Evolutionary conservation across 2,888 invertebrate genomes (phyloP).

Genomic region (Cephus spinipes): DNA sequence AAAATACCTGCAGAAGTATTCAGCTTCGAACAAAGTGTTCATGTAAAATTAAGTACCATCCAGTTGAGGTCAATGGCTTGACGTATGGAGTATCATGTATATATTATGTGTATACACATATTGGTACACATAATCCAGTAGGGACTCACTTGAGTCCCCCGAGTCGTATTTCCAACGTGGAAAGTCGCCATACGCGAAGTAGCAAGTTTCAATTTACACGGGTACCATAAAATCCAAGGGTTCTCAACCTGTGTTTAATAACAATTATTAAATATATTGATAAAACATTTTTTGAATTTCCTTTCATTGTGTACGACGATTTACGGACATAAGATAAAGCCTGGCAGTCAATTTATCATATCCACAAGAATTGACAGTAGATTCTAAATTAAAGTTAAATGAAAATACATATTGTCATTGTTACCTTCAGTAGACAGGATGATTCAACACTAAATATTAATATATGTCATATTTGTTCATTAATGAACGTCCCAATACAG

Average conservation of each 20-base stretch:
- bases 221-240: not conserved
- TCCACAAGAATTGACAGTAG: not conserved
- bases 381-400: not conserved
- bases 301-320: not conserved
- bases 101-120: not conserved
- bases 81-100: not conserved
- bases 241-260: not conserved
- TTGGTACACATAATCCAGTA: not conserved
- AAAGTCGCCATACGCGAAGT: not conserved
- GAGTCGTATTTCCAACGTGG: not conserved
- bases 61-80: not conserved
- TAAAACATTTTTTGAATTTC: not conserved
- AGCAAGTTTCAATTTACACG: conserved; percentile 2
- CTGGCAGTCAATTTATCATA: not conserved
- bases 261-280: not conserved
- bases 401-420: not conserved
- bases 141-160: not conserved
- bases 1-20: not conserved
- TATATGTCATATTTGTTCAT: not conserved
- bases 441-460: not conserved
- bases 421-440: not conserved
- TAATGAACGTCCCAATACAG: not conserved
- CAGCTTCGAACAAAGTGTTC: not conserved
- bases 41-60: not conserved
- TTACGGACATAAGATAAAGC: not conserved